Conservation (phyloP, 2,888 invertebrate species). For the Dasypolia templi region DNA sequence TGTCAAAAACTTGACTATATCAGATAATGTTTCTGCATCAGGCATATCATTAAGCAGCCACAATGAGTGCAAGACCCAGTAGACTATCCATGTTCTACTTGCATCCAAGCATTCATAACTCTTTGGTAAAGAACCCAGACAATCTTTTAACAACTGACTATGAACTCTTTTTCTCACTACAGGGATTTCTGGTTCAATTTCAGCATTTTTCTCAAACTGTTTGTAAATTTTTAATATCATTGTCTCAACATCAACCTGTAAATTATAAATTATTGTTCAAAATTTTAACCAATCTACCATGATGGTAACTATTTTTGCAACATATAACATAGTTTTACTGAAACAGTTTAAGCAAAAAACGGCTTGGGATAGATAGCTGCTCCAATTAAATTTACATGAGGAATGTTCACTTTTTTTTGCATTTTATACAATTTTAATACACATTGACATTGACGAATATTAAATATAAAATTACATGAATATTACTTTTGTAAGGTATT, state of each 20-base stretch:
- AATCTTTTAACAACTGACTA: conserved; percentile 92
- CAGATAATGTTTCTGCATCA: conserved; percentile 81
- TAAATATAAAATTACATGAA: neutral
- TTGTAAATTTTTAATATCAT: conserved; percentile 81
- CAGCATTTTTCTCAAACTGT: conserved; percentile 84
- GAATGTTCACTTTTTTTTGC: neutral
- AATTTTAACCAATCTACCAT: neutral
- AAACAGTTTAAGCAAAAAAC: neutral
- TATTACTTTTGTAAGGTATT: neutral
- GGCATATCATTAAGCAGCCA: conserved; percentile 91
- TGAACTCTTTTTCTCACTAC: conserved; percentile 92
- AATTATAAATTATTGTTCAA: conserved; percentile 36
- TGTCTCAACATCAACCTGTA: conserved; percentile 84
- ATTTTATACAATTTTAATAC: neutral
- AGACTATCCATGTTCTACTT: conserved; percentile 98
- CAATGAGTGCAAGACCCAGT: conserved; percentile 98
- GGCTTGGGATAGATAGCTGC: neutral
- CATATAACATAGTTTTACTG: neutral
- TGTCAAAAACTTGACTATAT: conserved; percentile 82
- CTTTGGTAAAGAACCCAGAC: conserved; percentile 92
- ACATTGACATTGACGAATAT: neutral
- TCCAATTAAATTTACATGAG: neutral
- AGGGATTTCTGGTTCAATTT: conserved; percentile 89
- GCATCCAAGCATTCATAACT: conserved; percentile 97
- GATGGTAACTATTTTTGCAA: neutral